These are phyloP conservation scores for Limonius californicus DNA, from an alignment of 1,140 invertebrate species.

Conservation along the genomic window DNA sequence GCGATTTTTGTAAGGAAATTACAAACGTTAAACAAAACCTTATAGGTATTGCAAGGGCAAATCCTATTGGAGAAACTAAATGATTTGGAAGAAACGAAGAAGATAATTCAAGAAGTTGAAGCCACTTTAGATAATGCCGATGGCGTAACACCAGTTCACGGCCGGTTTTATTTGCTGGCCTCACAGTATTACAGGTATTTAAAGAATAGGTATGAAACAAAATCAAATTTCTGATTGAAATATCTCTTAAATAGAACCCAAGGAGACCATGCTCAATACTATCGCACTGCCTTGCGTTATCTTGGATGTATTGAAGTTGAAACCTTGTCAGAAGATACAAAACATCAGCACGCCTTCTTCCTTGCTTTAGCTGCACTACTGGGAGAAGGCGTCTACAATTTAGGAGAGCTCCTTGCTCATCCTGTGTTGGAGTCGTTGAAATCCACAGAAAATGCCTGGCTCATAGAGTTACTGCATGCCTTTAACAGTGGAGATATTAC, in stretches of 20 bases:
- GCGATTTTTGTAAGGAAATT: too few species aligned
- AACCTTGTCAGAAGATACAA: constrained; percentile 60
- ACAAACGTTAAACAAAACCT: too few species aligned
- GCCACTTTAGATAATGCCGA: constrained; percentile 82
- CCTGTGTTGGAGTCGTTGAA: constrained; percentile 85
- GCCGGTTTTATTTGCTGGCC: constrained; percentile 90
- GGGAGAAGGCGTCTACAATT: constrained; percentile 95
- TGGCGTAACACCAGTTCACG: constrained; percentile 90
- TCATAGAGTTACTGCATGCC: constrained; percentile 84
- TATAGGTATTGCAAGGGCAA: constrained; percentile 78
- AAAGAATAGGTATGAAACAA: too few species aligned
- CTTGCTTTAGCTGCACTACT: constrained; percentile 90
- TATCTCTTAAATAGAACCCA: too few species aligned
- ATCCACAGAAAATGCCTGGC: constrained; percentile 80
- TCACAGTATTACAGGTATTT: constrained; percentile 82
- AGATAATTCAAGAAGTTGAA: constrained; percentile 88
- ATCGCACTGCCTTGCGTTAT: constrained; percentile 90
- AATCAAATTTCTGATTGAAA: too few species aligned
- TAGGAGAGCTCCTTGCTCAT: constrained; percentile 94
- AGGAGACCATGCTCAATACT: constrained; percentile 90
- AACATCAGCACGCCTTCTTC: constrained; percentile 83
- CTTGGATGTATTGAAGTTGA: constrained; percentile 87
- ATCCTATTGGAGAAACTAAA: constrained; percentile 78
- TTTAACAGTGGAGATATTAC: constrained; percentile 91
- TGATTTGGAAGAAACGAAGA: constrained; percentile 78